Base-by-base conservation (phyloP, 2,113 vertebrate species). In the Phalacrocorax pelagicus region DNA sequence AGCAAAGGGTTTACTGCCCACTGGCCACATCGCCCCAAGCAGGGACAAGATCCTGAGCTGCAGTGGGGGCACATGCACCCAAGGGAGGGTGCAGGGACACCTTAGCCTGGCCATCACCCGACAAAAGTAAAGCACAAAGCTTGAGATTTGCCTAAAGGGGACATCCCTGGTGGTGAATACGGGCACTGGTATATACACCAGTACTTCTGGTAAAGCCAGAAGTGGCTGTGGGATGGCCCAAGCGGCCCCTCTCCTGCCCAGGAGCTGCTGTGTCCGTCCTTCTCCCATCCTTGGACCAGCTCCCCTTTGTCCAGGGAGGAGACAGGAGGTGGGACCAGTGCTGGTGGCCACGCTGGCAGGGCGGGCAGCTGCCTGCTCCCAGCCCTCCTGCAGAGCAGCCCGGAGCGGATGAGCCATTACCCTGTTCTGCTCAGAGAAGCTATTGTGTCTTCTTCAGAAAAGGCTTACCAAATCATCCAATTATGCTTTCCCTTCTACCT, bases 401-500 rank as follows among this genome's bases (percentile, higher is more conserved):
- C 0, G 0, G 10, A 36, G 80, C 3, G 9, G 91, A 91, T 88
- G 86, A 81, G 71, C 77, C 7, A 2, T 29, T 85, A 15, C 23
- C 46, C 47, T 1, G 4, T 92, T 94, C 83, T 4, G 2, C 70
- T 71, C 0, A 2, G 84, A 38, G 2, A 11, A 81, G 71, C 70
- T 4, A 5, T 5, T 88, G 57, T 77, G 80, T 30, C 40, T 91
- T 71, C 89, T 96, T 81, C 95, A 94, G 91, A 77, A 91, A 93
- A 86, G 89, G 86, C 90, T 95, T 94, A 91, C 80, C 49, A 36
- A 61, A 94, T 67, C 77, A 87, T 69, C 84, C 86, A 86, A 79
- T 95, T 92, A 86, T 0, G 46, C 73, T 74, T 52, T 83, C 82
- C 59, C 78, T 94, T 96, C 78, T 94, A 65, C 81, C 80, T 58